Evolutionary conservation across 2,888 invertebrate species (phyloP), one percentile per base, ranked within the genome.

Genomic region (Bembecia ichneumoniformis): DNA sequence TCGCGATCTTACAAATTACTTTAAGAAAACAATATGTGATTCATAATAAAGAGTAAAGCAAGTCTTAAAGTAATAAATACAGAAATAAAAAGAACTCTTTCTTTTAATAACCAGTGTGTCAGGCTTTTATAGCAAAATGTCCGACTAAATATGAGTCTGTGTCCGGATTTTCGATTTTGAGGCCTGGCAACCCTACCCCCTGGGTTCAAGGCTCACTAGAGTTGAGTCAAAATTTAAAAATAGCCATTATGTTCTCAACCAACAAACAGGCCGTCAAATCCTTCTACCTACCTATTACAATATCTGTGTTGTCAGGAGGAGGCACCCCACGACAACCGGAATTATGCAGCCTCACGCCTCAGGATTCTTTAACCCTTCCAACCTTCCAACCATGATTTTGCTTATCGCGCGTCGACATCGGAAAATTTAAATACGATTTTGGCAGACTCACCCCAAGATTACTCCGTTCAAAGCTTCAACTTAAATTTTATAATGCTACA

Each of bases 271-370:
- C 40, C 40, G 4, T 40, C 40, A n/a, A 40, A 11, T 40, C 40
- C 40, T 40, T 40, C 5, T 14, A 40, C 40, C 40, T 13, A 40
- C n/a, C 40, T 40, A 40, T 40, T 28, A 17, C n/a, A 28, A 28
- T 28, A 40, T 40, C 40, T 40, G 5, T 40, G 14, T 14, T 40
- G 40, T 40, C 40, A 28, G 28, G 9, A 28, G 28, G 28, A 70
- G 74, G 68, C 71, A 71, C 75, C 69, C 70, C 63, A 64, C 63
- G 62, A 71, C 64, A 72, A 66, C 59, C 67, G 68, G 72, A 77
- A 86, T 86, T 86, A 86, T 87, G 86, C 86, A 75, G 73, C 74
- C 74, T 79, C 86, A 86, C 86, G 84, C 75, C 66, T 72, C 71
- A 67, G 71, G 70, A 79, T 77, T 79, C 78, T 77, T 77, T 77